Conservation (phyloP, 2,797 vertebrate genomes). For the Phoebastria nigripes region DNA sequence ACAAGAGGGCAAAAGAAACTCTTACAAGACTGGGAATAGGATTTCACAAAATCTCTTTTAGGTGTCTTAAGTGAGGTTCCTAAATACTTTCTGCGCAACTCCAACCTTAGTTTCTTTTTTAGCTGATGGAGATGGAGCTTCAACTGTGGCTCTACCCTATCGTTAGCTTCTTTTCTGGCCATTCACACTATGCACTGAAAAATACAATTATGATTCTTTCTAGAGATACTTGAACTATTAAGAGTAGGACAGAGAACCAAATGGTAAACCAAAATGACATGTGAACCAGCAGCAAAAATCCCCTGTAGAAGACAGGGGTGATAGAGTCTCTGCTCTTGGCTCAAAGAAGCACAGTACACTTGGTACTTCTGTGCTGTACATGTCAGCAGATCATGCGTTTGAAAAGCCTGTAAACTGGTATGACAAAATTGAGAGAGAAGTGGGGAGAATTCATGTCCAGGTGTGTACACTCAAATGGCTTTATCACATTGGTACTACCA, state of each 20-base stretch:
- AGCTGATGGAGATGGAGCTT: not conserved
- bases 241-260: not conserved
- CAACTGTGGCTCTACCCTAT: not conserved
- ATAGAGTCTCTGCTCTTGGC: not conserved
- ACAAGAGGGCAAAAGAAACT: not conserved
- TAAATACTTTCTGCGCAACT: not conserved
- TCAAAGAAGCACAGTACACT: not conserved
- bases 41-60: not conserved
- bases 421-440: not conserved
- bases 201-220: not conserved
- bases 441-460: not conserved
- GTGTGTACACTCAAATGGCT: not conserved
- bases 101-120: not conserved
- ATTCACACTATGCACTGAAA: not conserved
- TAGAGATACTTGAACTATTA: not conserved
- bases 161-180: not conserved
- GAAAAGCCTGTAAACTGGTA: not conserved
- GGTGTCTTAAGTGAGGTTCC: not conserved
- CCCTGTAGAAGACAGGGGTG: not conserved
- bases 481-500: not conserved
- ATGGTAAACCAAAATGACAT: not conserved
- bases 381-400: not conserved
- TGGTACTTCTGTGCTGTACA: not conserved
- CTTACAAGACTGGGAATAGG: accelerated
- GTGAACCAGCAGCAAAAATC: not conserved